Evolutionary conservation across 2,113 vertebrate genomes (phyloP), one percentile per base, ranked within the genome.

Genomic region (Condylura cristata): DNA sequence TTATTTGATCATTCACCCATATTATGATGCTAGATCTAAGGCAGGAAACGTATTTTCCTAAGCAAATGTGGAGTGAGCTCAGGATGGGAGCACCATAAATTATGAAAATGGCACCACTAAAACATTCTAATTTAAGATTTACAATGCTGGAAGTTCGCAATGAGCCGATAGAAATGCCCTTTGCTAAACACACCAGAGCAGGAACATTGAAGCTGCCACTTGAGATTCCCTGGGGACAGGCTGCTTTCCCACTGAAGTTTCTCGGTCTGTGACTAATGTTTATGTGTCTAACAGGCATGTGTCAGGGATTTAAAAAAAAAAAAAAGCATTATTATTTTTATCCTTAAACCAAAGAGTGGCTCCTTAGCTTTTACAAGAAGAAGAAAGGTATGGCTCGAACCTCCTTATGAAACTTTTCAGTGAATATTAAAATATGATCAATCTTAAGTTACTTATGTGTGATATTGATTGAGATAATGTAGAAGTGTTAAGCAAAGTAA

Each of bases 81-180:
- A 51, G 39, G 63, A 74, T 60, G 6, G 70, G 22, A 86, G 87
- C 71, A 86, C 86, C 82, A 44, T 88, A 89, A 88, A 85, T 89
- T 89, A 96, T 76, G 87, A 91, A 97, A 96, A 95, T 93, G 30
- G 17, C 11, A 39, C 83, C 61, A 74, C 46, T 86, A 48, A 88
- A 96, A 65, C 44, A 70, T 53, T 86, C 72, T 71, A 79, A 74
- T 61, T 71, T 63, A 60, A 28, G 72, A 61, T 58, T 92, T n/a
- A 17, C 39, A 53, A 37, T 41, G 41, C 22, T 4, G 68, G 18
- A 18, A 17, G 11, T 82, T 95, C 75, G 63, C 4, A 39, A 48
- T 66, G 72, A 20, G 39, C 30, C 14, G 5, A 5, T 53, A 58
- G 74, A 76, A 41, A 61, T 78, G 34, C 13, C 46, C 16, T n/a